Percentiles rank a stretch among this genome's conserved stretches.
Evolutionary conservation across 2,888 invertebrate species (phyloP).

Genomic region (Eupithecia exiguata): DNA sequence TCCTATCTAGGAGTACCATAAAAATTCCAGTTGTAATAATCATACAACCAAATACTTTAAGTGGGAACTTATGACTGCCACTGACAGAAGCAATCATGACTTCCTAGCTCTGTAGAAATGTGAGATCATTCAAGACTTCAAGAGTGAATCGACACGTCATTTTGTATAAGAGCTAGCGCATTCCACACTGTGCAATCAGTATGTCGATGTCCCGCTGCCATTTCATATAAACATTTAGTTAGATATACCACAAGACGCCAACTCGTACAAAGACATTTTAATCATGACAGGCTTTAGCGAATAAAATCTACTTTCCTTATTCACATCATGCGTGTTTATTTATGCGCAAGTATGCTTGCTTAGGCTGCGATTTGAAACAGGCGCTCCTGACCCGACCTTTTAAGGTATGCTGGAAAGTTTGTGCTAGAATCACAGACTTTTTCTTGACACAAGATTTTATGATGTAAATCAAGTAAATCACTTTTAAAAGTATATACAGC

Average conservation of each 20-base stretch:
- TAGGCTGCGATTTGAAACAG: conserved; percentile 17
- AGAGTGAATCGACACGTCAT: not conserved
- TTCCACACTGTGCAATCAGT: not conserved
- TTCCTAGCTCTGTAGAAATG: not conserved
- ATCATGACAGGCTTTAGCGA: conserved; percentile 43
- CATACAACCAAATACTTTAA: not conserved
- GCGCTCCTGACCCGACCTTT: conserved; percentile 13
- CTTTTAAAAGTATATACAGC: not conserved
- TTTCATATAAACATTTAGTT: not conserved
- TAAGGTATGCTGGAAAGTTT: conserved; percentile 3
- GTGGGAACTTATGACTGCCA: not conserved
- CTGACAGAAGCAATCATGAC: not conserved
- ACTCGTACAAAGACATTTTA: conserved; percentile 43
- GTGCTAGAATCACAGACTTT: not conserved
- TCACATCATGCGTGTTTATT: conserved; percentile 30
- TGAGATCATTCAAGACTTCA: not conserved
- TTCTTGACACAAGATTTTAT: not conserved
- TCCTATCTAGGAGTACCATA: too few species aligned
- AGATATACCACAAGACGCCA: not conserved
- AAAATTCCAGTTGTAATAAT: not conserved
- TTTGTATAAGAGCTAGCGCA: not conserved
- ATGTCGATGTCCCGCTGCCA: not conserved
- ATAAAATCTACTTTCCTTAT: conserved; percentile 33
- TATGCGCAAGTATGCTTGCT: conserved; percentile 17
- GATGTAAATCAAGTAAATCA: not conserved